Conservation (phyloP, 2,888 invertebrate genomes). For the Acanthopleura granulata region DNA sequence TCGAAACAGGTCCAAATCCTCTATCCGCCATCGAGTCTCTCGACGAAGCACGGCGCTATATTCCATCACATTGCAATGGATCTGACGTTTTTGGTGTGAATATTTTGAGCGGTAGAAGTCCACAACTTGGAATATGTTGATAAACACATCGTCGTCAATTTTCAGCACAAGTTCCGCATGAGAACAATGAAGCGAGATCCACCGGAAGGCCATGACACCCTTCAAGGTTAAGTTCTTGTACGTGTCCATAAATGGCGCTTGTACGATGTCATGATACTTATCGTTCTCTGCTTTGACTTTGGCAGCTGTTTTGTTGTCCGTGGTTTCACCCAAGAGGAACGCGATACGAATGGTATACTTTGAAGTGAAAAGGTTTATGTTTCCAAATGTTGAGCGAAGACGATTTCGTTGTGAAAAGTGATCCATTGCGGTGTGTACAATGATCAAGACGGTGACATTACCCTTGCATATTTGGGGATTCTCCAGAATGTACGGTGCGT, state of each 20-base stretch:
- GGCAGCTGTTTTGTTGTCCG: background rate
- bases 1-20: background rate
- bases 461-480: background rate
- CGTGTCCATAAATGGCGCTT: background rate
- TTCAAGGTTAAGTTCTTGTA: conserved; percentile 3
- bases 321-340: background rate
- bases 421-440: background rate
- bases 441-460: background rate
- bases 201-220: background rate
- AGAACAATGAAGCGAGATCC: background rate
- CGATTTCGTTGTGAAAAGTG: background rate
- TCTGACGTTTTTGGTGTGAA: background rate
- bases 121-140: background rate
- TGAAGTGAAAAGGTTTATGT: background rate
- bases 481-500: too few species aligned
- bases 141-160: background rate
- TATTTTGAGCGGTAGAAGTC: background rate
- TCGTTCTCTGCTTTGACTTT: background rate
- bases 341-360: background rate
- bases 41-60: background rate
- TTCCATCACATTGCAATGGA: background rate
- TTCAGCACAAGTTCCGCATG: background rate
- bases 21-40: background rate
- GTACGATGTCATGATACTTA: background rate
- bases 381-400: background rate